These are phyloP conservation scores for Ifrita kowaldi DNA, from an alignment of 2,113 vertebrate genomes.

Conservation along the genomic window DNA sequence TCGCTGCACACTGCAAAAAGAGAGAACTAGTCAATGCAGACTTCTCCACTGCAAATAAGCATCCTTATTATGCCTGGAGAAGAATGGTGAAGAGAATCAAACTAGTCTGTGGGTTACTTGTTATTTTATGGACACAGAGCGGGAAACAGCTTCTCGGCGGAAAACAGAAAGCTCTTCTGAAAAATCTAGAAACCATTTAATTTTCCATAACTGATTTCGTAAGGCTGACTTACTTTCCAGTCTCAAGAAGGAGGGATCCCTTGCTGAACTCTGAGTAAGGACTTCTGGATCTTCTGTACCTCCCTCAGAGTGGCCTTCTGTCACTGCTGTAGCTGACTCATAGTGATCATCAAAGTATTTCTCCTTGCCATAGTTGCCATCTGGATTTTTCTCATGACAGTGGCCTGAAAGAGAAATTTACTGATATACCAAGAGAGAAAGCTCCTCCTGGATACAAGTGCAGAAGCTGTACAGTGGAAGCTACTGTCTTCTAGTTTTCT, in stretches of 20 bases:
- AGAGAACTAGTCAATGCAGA: not conserved
- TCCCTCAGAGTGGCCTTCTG: constrained; percentile 46
- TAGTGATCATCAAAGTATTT: constrained; percentile 68
- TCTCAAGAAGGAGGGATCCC: constrained; percentile 60
- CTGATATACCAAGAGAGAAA: not conserved
- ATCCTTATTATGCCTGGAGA: not conserved
- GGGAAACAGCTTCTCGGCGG: not conserved
- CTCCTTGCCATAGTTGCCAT: constrained; percentile 62
- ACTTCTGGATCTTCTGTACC: constrained; percentile 21
- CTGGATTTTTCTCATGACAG: constrained; percentile 68
- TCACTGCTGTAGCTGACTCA: constrained; percentile 26
- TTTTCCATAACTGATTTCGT: not conserved
- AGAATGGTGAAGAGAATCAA: not conserved
- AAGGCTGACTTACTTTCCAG: constrained; percentile 76
- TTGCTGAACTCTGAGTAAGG: constrained; percentile 54
- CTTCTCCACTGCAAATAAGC: not conserved
- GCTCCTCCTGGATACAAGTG: not conserved
- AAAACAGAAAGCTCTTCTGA: not conserved
- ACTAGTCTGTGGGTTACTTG: not conserved
- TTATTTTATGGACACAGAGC: not conserved
- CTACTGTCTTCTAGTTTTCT: not conserved
- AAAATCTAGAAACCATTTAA: not conserved
- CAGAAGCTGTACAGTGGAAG: not conserved
- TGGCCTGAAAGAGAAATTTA: constrained; percentile 68
- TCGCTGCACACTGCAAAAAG: not conserved